Evolutionary conservation across 2,113 vertebrate genomes (phyloP).

Genomic region (Limanda limanda): DNA sequence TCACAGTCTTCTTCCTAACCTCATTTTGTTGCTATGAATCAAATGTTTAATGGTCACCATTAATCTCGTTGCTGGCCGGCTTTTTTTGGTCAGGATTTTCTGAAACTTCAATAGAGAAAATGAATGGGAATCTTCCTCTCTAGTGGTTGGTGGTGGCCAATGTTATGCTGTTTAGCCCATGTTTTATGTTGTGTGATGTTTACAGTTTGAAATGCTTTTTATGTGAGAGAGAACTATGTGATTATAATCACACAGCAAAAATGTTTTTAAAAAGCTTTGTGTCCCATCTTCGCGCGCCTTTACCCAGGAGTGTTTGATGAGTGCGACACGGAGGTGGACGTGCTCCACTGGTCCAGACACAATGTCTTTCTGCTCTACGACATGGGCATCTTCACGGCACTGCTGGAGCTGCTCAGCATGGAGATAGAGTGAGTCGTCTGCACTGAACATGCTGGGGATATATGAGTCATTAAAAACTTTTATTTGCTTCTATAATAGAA

Average conservation of each 20-base stretch:
- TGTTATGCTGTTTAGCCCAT: too few species aligned
- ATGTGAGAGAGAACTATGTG: too few species aligned
- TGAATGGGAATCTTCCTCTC: too few species aligned
- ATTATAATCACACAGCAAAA: not conserved
- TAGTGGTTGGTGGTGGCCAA: too few species aligned
- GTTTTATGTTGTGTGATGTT: too few species aligned
- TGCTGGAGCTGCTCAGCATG: conserved; percentile 98
- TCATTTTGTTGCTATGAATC: too few species aligned
- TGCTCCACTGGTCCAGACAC: conserved; percentile 92
- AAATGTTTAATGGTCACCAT: too few species aligned
- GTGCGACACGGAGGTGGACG: conserved; percentile 89
- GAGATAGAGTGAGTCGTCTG: conserved; percentile 91
- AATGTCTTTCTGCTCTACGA: conserved; percentile 95
- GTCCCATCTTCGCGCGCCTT: not conserved
- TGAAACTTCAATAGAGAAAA: too few species aligned
- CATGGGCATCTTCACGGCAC: conserved; percentile 94
- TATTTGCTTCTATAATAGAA: not conserved
- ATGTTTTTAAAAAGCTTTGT: not conserved
- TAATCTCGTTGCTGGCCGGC: too few species aligned
- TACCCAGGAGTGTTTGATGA: conserved; percentile 91
- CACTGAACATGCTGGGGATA: not conserved
- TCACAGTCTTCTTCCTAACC: too few species aligned
- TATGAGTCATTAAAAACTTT: not conserved
- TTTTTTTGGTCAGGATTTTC: too few species aligned
- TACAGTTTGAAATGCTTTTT: too few species aligned